Conservation (phyloP, 2,797 vertebrate genomes). For the Sylvia borin region DNA sequence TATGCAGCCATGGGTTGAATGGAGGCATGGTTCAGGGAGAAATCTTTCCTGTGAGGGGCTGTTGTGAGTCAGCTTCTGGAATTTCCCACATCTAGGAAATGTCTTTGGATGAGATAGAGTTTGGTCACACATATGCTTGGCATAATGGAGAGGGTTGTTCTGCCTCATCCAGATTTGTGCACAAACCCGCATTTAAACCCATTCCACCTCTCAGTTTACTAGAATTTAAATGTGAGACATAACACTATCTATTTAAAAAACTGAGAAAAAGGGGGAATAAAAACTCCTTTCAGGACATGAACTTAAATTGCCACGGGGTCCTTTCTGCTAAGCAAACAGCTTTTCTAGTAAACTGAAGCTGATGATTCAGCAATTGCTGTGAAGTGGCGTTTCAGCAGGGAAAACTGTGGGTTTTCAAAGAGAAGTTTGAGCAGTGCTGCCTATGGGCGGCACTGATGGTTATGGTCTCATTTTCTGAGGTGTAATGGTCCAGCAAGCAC, state of each 20-base stretch:
- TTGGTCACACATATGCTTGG: background rate
- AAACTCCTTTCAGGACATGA: constrained; percentile 30
- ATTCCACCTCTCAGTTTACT: constrained; percentile 9
- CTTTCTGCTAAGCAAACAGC: constrained; percentile 17
- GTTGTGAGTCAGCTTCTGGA: background rate
- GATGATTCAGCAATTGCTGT: constrained; percentile 6
- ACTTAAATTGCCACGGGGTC: background rate
- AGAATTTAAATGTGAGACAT: constrained; percentile 1
- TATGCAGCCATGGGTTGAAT: background rate
- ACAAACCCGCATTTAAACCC: background rate
- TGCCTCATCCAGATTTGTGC: background rate
- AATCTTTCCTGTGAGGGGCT: background rate
- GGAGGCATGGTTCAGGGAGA: background rate
- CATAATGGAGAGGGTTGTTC: background rate
- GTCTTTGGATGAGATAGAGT: background rate
- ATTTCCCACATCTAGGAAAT: background rate
- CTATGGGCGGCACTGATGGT: background rate
- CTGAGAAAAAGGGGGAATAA: background rate
- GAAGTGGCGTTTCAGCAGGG: background rate
- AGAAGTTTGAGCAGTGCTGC: background rate
- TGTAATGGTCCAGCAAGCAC: background rate
- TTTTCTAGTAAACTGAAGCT: constrained; percentile 29
- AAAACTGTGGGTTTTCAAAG: background rate
- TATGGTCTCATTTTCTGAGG: background rate
- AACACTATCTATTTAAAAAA: constrained; percentile 37